Evolutionary conservation across 2,113 vertebrate species (phyloP).

Genomic region (Peromyscus polionotus): DNA sequence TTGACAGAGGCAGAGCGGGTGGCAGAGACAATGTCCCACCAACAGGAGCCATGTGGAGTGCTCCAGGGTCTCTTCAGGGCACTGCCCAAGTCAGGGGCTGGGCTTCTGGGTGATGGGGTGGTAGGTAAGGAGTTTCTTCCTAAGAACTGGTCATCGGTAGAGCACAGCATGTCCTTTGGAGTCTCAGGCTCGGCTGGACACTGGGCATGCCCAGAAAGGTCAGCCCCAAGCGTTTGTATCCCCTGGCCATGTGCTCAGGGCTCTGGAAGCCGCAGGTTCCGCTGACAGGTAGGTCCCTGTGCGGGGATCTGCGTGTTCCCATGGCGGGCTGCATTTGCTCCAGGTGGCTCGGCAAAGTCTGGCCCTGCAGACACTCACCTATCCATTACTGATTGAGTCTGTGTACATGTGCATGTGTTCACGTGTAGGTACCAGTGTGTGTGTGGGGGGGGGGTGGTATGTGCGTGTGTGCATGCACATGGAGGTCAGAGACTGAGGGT

Average conservation of each 20-base stretch:
- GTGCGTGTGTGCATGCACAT: background rate
- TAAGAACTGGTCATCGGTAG: rapidly evolving
- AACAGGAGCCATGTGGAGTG: rapidly evolving
- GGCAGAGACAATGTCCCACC: background rate
- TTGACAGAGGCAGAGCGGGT: background rate
- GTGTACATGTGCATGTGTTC: no score
- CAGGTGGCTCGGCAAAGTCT: background rate
- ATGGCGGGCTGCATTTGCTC: background rate
- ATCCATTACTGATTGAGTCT: no score
- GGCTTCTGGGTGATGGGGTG: rapidly evolving
- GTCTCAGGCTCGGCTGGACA: background rate
- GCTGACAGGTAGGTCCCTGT: rapidly evolving
- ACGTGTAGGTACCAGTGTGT: background rate
- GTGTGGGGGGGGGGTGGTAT: no score
- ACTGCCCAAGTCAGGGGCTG: background rate
- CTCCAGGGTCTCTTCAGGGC: rapidly evolving
- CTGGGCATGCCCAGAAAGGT: background rate
- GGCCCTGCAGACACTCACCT: background rate
- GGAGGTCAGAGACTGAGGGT: background rate
- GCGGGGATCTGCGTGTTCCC: background rate
- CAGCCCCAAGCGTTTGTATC: background rate
- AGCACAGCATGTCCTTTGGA: background rate
- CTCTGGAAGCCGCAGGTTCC: background rate
- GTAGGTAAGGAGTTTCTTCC: background rate
- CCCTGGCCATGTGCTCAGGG: rapidly evolving